A percentile compares a stretch with the other conserved stretches of the same genome.
These are phyloP conservation scores for Trichomalopsis sarcophagae DNA, from an alignment of 1,140 invertebrate species.

Conservation along the genomic window DNA sequence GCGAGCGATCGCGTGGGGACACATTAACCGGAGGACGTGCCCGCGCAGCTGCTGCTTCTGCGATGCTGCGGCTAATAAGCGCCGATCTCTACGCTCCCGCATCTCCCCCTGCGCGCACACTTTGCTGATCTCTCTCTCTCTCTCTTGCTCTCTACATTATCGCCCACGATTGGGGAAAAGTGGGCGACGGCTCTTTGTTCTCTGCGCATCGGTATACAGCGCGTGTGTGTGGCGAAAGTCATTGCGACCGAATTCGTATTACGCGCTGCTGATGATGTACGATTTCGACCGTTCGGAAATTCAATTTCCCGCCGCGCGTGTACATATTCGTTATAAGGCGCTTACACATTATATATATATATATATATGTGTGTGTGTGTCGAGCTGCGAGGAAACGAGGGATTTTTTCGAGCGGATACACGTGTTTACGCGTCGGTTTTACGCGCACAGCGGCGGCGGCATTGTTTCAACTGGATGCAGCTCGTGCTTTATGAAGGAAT, in stretches of 20 bases:
- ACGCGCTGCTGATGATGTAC: no score
- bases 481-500: neutral
- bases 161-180: neutral
- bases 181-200: neutral
- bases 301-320: no score
- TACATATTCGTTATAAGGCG: no score
- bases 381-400: neutral
- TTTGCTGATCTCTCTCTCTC: neutral
- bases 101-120: neutral
- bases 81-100: neutral
- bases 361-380: no score
- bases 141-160: neutral
- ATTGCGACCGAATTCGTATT: no score
- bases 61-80: neutral
- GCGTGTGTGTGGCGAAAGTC: no score
- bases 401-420: constrained; percentile 1
- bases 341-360: no score
- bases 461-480: neutral
- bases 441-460: no score
- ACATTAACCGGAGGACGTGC: constrained; percentile 2
- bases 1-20: neutral
- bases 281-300: no score
- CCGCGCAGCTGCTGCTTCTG: neutral
- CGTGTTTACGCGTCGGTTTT: neutral
- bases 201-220: neutral